A percentile compares a stretch with the other conserved stretches of the same genome.
Conservation (phyloP, 1,140 invertebrate species). For the Procambarus virginalis region DNA sequence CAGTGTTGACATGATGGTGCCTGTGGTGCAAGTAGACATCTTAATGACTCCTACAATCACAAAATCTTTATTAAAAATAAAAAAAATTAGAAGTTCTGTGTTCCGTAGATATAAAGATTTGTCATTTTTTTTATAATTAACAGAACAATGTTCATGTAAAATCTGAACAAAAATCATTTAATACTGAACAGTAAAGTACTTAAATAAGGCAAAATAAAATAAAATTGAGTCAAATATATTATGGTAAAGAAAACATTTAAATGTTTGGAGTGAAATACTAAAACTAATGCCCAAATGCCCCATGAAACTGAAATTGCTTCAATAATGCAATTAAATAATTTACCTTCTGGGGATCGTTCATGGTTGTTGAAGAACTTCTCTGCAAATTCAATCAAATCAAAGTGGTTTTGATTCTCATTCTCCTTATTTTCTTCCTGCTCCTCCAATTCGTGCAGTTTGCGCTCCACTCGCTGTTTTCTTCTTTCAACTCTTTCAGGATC, state of each 20-base stretch:
- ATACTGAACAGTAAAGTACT: neutral
- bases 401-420: constrained; percentile 78
- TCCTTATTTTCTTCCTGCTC: constrained; percentile 77
- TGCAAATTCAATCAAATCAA: constrained; percentile 94
- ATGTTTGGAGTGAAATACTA: neutral
- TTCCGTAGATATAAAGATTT: neutral
- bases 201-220: neutral
- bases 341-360: constrained; percentile 85
- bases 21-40: constrained; percentile 21
- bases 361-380: constrained; percentile 95
- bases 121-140: neutral
- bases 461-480: constrained; percentile 87
- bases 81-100: neutral
- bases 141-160: neutral
- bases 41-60: neutral
- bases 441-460: constrained; percentile 86
- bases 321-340: neutral
- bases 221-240: neutral
- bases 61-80: neutral
- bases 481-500: constrained; percentile 81
- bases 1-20: constrained; percentile 89
- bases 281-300: neutral
- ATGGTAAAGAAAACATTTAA: neutral
- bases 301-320: neutral
- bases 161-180: neutral